Evolutionary conservation across 2,888 invertebrate genomes (phyloP).

Genomic region (Drosophila nr. medialis): DNA sequence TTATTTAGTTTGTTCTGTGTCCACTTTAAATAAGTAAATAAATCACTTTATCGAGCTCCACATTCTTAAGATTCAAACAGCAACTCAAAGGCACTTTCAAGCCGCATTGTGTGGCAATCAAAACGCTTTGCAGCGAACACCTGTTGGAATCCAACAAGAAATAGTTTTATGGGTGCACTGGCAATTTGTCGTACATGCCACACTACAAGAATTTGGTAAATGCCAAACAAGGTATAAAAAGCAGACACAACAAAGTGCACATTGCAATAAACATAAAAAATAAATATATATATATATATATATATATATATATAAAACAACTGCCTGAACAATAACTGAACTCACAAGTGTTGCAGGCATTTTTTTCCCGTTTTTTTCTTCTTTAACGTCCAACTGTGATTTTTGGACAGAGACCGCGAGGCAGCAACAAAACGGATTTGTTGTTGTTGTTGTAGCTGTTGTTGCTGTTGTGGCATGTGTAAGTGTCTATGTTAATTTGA

Average conservation of each 20-base stretch:
- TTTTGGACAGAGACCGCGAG: conserved; percentile 50
- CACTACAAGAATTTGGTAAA: conserved; percentile 47
- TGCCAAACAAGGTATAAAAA: conserved; percentile 32
- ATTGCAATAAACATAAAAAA: conserved; percentile 26
- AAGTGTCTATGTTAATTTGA: conserved; percentile 77
- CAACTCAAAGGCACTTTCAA: conserved; percentile 4
- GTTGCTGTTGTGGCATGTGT: conserved; percentile 46
- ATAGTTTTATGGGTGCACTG: conserved; percentile 37
- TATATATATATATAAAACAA: conserved; percentile 10
- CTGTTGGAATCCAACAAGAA: conserved; percentile 31
- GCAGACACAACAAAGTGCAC: conserved; percentile 33
- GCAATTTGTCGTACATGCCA: conserved; percentile 53
- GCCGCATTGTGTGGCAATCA: conserved; percentile 33
- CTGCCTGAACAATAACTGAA: conserved; percentile 34
- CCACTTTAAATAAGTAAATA: not conserved
- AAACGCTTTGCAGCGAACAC: conserved; percentile 32
- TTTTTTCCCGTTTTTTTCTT: not conserved
- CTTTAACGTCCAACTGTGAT: conserved; percentile 70
- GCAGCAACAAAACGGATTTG: conserved; percentile 27
- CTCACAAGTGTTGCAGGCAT: conserved; percentile 53
- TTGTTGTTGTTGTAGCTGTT: conserved; percentile 14
- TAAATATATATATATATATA: not conserved
- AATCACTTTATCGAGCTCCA: not conserved
- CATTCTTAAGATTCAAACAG: conserved; percentile 6
- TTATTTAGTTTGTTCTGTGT: not conserved